Percentiles rank a stretch among this genome's conserved stretches.
Evolutionary conservation across 2,113 vertebrate species (phyloP).

Genomic region (Dendropsophus ebraccatus): DNA sequence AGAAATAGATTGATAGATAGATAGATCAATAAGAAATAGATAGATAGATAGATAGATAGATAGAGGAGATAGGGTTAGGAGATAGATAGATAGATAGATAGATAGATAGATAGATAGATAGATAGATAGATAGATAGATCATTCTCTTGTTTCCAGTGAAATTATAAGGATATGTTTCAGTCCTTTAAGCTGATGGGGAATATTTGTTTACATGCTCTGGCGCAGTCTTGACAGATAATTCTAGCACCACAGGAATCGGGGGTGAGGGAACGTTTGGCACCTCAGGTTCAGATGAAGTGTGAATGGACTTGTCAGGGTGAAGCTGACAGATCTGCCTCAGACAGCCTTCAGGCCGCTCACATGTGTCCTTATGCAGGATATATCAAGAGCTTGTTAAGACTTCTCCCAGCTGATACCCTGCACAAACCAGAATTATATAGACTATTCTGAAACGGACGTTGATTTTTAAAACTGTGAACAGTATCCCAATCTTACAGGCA

Average conservation of each 20-base stretch:
- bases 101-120: no score
- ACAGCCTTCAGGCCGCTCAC: neutral
- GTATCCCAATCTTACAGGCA: neutral
- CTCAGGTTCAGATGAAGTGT: neutral
- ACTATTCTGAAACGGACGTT: neutral
- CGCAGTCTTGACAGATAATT: slow-evolving; percentile 3
- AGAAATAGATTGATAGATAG: no score
- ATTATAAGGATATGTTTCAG: no score
- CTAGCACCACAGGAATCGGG: neutral
- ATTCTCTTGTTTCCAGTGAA: no score
- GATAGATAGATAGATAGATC: no score
- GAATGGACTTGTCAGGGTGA: neutral
- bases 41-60: no score
- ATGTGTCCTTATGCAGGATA: neutral
- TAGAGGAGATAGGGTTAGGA: no score
- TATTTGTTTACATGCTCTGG: neutral
- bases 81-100: no score
- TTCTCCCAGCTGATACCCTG: neutral
- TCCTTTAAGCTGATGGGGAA: neutral
- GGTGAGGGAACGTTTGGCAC: neutral
- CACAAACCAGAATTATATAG: neutral
- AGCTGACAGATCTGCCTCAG: neutral
- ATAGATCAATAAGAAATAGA: no score
- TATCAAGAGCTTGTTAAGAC: neutral
- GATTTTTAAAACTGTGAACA: neutral